Base-by-base conservation (phyloP, 1,140 invertebrate genomes). In the Rhizoglyphus robini region DNA sequence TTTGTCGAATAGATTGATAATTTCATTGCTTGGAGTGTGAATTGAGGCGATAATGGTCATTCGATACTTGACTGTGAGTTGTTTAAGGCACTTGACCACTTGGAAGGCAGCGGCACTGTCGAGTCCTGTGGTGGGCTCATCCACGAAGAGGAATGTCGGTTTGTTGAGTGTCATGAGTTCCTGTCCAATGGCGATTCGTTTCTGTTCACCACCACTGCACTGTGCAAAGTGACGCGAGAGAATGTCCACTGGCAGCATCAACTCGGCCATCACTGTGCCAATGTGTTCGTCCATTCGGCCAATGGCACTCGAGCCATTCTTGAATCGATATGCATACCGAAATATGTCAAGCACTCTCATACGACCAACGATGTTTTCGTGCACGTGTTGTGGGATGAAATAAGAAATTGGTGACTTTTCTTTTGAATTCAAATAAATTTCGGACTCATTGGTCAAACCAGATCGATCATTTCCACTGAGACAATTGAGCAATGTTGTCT, bases 401-500 rank as follows among this genome's bases (percentile, higher is more conserved):
- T 27, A 46, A n/a, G 41, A 20, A n/a, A 46, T 20, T n/a, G 15
- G 41, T 3, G 15, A n/a, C 18, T 46, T 46, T 46, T 20, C 41
- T 8, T n/a, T 46, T 8, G 15, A n/a, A 27, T 51, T 51, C 20
- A 51, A 27, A 27, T 51, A 51, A 23, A 51, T 51, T 51, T 23
- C 23, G 1, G 48, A 51, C 23, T 51, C 48, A 20, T 8, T 20
- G n/a, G 48, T 20, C 3, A 51, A 20, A 23, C 23, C 23, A 25
- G 15, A 23, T 11, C 8, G 23, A 2, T 25, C 23, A 51, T 61
- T 61, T 61, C 57, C 65, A 38, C 23, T 60, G 3, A 66, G 38
- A 32, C 34, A 57, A 41, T 60, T 70, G 34, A 72, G 48, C 30
- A 65, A 38, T n/a, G 70, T 71, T 30, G 70, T 68, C 64, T 72